Conservation (phyloP, 2,797 vertebrate species). For the Scarus forsteni region DNA sequence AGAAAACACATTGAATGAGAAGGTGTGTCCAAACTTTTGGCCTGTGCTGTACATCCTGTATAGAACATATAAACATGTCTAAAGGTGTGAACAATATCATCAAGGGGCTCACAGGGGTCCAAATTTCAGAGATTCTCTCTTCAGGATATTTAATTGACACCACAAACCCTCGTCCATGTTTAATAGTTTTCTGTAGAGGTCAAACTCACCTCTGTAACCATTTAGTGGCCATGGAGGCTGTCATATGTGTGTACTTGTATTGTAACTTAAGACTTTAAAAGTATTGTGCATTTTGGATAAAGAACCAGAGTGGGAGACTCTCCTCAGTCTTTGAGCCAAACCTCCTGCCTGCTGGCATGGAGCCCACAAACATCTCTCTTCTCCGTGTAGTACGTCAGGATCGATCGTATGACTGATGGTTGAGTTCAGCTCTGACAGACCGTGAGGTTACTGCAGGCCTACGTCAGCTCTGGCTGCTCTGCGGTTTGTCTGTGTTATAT, state of each 20-base stretch:
- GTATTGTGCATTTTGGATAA: not conserved
- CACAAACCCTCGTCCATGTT: not conserved
- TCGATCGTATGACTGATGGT: conserved; percentile 27
- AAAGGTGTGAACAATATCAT: too few relatives aligned
- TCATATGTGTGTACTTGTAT: conserved; percentile 2
- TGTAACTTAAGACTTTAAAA: conserved; percentile 7
- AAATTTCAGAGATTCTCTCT: too few relatives aligned
- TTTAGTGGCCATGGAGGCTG: not conserved
- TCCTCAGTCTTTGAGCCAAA: conserved; percentile 14
- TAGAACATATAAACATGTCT: too few relatives aligned
- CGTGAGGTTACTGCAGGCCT: conserved; percentile 22
- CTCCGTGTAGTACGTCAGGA: conserved; percentile 24
- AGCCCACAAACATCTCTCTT: conserved; percentile 17
- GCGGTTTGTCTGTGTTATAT: conserved; percentile 38
- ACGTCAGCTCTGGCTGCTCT: conserved; percentile 37
- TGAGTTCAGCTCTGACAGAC: conserved; percentile 30
- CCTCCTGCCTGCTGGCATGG: conserved; percentile 11
- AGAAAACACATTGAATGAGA: too few relatives aligned
- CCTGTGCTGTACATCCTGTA: too few relatives aligned
- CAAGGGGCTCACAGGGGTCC: too few relatives aligned
- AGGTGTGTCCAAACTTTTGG: too few relatives aligned
- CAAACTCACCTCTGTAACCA: not conserved
- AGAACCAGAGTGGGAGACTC: conserved; percentile 22
- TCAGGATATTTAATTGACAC: too few relatives aligned
- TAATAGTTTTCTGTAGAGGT: not conserved